Conservation (phyloP, 2,113 vertebrate species). For the Lophura nycthemera region DNA sequence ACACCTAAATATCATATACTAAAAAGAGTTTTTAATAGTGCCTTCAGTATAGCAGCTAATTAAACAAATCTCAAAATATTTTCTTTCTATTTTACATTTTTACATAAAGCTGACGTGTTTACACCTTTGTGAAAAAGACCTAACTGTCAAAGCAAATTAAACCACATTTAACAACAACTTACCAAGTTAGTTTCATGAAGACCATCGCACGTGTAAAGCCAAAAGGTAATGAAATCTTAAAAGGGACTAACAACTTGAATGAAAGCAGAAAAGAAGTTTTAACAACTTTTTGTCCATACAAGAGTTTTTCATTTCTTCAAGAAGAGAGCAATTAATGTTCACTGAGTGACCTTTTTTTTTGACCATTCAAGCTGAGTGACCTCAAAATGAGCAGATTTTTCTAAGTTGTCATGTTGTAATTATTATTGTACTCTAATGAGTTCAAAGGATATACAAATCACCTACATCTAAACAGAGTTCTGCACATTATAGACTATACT, state of each 20-base stretch:
- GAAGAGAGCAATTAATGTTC: background rate
- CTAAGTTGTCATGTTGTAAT: slow-evolving; percentile 1
- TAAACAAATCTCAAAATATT: background rate
- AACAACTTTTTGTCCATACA: background rate
- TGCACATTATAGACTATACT: slow-evolving; percentile 20
- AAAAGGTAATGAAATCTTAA: background rate
- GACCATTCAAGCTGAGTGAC: slow-evolving; percentile 24
- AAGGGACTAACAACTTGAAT: background rate
- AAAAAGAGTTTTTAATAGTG: background rate
- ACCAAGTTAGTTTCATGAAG: background rate
- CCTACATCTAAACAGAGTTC: slow-evolving; percentile 46
- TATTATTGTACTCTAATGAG: background rate
- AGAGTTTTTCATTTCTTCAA: background rate
- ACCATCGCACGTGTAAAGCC: background rate
- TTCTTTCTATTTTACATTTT: background rate
- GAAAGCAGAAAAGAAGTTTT: background rate
- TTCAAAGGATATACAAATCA: slow-evolving; percentile 48
- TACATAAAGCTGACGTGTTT: background rate
- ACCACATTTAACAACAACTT: background rate
- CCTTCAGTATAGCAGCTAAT: background rate
- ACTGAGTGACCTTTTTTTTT: background rate
- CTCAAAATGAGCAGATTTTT: background rate
- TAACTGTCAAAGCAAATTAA: background rate
- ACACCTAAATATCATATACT: background rate
- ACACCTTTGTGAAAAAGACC: background rate